Base-by-base conservation (phyloP, 2,113 vertebrate species). In the Azemiops feae region DNA sequence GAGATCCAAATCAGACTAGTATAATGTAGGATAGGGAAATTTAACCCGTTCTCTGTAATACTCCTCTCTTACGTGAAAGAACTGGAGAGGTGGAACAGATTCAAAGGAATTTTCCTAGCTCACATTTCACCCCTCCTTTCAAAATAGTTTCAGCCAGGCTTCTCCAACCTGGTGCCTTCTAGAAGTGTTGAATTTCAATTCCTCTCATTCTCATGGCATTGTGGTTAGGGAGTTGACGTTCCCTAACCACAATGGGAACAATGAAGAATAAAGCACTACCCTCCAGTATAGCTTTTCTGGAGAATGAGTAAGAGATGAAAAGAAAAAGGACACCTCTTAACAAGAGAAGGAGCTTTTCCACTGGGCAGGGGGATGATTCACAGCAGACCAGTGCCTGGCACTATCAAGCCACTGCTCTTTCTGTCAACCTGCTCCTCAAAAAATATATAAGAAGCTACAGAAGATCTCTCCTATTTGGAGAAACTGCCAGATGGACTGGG, bases 341-440 rank as follows among this genome's bases (percentile, higher is more conserved):
- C 91, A 94, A 93, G 57, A 92, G 54, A 95, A 93, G 27, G 64
- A 94, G 87, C 43, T 93, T 54, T 92, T 95, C 93, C 85, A 18
- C 12, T 20, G 89, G 58, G 93, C 52, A 93, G 64, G 86, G 39
- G n/a, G 30, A 89, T 90, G 92, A 91, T 69, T 94, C 93, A 18
- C 87, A 93, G 81, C 27, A 93, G n/a, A 34, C 64, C 93, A 58
- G 86, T 94, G 93, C 43, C 93, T 93, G 91, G 93, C 94, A 94
- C 85, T 64, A 23, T n/a, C 91, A 93, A 88, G 60, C 50, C 55
- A 34, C n/a, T 16, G 86, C 88, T 57, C 92, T 90, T 91, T 54
- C 74, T 22, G 12, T 89, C 1, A 89, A 58, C 93, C 7, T 92
- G 57, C 57, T 64, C 74, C 1, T 0, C 53, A 4, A 60, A 60